These are phyloP conservation scores for Dasypus novemcinctus DNA, from an alignment of 2,113 vertebrate genomes.

Conservation along the genomic window DNA sequence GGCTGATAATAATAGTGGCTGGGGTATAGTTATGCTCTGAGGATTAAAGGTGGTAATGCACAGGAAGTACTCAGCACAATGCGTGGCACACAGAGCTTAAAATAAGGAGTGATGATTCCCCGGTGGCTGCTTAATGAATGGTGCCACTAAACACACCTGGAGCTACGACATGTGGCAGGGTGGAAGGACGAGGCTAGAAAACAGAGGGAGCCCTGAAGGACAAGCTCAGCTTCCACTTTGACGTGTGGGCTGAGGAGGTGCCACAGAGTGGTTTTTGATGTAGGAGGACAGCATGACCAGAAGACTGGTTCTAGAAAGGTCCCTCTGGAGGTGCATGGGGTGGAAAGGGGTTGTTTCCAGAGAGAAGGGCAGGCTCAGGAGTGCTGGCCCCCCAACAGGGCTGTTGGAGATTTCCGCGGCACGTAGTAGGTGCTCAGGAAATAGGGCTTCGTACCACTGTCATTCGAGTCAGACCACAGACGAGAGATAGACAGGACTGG, in stretches of 20 bases:
- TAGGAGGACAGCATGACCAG: neutral
- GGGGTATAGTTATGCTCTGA: neutral
- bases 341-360: neutral
- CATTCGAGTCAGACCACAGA: neutral
- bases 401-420: neutral
- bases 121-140: neutral
- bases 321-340: neutral
- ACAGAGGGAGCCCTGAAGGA: neutral
- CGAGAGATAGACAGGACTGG: neutral
- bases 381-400: neutral
- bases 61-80: neutral
- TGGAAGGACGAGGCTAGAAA: neutral
- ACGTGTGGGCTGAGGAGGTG: neutral
- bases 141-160: neutral
- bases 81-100: neutral
- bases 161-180: accelerated
- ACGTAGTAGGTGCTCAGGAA: neutral
- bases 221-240: neutral
- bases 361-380: neutral
- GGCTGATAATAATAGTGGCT: neutral
- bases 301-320: neutral
- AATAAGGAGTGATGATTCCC: too few species aligned
- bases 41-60: neutral
- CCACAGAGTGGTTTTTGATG: neutral
- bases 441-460: too few species aligned